Evolutionary conservation across 2,797 vertebrate genomes (phyloP), one percentile per base, ranked within the genome.

Genomic region (Philypnodon macrostomus): DNA sequence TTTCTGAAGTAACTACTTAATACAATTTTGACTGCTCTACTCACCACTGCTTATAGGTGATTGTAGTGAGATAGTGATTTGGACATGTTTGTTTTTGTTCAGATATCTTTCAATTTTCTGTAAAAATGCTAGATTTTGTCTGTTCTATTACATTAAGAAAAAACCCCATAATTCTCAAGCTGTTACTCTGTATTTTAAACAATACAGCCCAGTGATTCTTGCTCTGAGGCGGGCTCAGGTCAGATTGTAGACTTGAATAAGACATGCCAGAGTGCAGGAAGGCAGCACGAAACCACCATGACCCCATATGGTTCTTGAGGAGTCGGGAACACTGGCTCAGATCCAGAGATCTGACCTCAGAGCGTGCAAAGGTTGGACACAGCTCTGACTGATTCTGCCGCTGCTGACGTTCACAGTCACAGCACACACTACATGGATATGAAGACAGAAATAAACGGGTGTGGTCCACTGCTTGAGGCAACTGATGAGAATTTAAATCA

Each of bases 381-480:
- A 14, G 2, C 60, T 75, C 70, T 70, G 80, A 75, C 57, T 71
- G 80, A 82, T 69, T 79, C 66, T 66, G 64, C 77, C 80, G 75
- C 80, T 73, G 79, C 77, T 82, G 78, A 86, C 74, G 68, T 74
- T 65, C 77, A 81, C 63, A 67, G 67, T 4, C 23, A 13, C 49
- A 52, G 50, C 40, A 17, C 63, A 67, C 70, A 42, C 73, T n/a
- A n/a, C n/a, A n/a, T n/a, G 67, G 54, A 66, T 58, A 58, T 45
- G 3, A 74, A 63, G 75, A 77, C 72, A 55, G 65, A 88, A 89
- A 88, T 84, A 88, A 69, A 73, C 52, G 4, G 32, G 51, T 30
- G 44, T 52, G 58, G 64, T 79, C 68, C 60, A 45, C 55, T 38
- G 77, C 44, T 53, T 67, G 62, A 83, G 7, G 36, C 57, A 62